Conservation (phyloP, 1,140 invertebrate species). For the Conus betulinus region DNA sequence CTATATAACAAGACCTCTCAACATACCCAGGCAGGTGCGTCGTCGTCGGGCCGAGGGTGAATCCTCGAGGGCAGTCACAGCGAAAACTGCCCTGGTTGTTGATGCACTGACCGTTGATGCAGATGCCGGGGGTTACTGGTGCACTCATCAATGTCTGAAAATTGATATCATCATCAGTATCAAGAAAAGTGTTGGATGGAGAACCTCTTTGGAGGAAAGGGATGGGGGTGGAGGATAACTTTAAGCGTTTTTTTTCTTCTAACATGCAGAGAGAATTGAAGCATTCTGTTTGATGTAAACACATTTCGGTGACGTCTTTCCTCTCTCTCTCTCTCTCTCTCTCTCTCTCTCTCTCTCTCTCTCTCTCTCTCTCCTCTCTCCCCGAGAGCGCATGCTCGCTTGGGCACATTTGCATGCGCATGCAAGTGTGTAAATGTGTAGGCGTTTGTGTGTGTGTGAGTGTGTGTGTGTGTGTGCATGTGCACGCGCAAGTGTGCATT, state of each 20-base stretch:
- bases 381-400: not conserved
- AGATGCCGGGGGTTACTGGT: conserved; percentile 88
- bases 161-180: not conserved
- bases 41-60: conserved; percentile 71
- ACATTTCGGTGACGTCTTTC: too few species aligned
- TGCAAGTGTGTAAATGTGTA: not conserved
- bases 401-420: not conserved
- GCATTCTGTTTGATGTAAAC: too few species aligned
- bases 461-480: not conserved
- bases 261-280: too few species aligned
- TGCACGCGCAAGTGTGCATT: too few species aligned
- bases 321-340: too few species aligned
- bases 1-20: not conserved
- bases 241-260: too few species aligned
- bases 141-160: conserved; percentile 80
- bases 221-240: too few species aligned
- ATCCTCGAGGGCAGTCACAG: conserved; percentile 76
- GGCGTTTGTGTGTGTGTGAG: not conserved
- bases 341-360: too few species aligned
- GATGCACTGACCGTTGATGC: conserved; percentile 88
- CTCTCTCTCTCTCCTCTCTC: too few species aligned
- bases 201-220: too few species aligned
- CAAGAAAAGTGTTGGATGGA: too few species aligned
- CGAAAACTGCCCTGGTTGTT: conserved; percentile 85
- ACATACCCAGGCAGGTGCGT: conserved; percentile 70